Evolutionary conservation across 1,140 invertebrate species (phyloP).

Genomic region (Danaus plexippus): DNA sequence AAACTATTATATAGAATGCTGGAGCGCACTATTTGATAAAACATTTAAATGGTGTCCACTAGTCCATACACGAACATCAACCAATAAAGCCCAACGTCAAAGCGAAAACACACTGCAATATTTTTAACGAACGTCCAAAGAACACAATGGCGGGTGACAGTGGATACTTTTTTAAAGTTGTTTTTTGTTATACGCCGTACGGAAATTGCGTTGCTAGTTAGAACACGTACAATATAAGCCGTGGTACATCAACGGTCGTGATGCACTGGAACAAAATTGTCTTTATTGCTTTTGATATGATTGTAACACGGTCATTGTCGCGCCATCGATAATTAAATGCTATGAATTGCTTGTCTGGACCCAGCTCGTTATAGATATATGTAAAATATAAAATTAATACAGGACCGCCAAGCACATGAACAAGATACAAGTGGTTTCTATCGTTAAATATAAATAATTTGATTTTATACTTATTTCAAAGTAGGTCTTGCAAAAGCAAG

Average conservation of each 20-base stretch:
- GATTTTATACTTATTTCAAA: too few species aligned
- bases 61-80: too few species aligned
- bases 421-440: too few species aligned
- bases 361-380: neutral
- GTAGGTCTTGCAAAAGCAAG: too few species aligned
- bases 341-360: conserved; percentile 33
- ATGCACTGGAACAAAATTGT: conserved; percentile 27
- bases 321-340: conserved; percentile 43
- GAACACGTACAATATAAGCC: conserved; percentile 11
- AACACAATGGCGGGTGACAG: conserved; percentile 12
- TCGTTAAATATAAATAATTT: too few species aligned
- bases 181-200: conserved; percentile 6
- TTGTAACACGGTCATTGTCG: conserved; percentile 49
- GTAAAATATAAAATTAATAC: neutral
- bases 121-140: conserved; percentile 9
- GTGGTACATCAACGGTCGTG: conserved; percentile 19
- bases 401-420: too few species aligned
- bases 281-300: conserved; percentile 43
- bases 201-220: conserved; percentile 8
- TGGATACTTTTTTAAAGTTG: conserved; percentile 4
- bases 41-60: too few species aligned
- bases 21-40: too few species aligned
- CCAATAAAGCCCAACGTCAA: conserved; percentile 14
- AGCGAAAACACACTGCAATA: conserved; percentile 13
- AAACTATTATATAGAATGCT: too few species aligned